Evolutionary conservation across 1,140 invertebrate genomes (phyloP).

Genomic region (Drosophila mayri): DNA sequence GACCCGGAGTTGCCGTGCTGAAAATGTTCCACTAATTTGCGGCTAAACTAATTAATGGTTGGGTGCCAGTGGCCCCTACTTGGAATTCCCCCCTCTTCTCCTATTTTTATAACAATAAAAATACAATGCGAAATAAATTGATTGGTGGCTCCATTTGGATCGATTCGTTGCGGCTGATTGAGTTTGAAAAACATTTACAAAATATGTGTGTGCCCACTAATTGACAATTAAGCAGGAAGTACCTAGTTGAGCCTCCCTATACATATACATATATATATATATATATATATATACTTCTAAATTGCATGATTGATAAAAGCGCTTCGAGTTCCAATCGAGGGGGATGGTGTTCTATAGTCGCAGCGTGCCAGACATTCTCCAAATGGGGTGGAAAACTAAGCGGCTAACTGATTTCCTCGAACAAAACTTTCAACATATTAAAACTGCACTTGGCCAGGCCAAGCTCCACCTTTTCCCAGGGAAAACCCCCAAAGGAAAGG

Average conservation of each 20-base stretch:
- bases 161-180: slow-evolving; percentile 69
- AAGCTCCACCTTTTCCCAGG: neutral
- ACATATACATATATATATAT: neutral
- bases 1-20: slow-evolving; percentile 9
- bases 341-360: neutral
- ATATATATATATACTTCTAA: slow-evolving; percentile 37
- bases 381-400: slow-evolving; percentile 52
- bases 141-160: slow-evolving; percentile 45
- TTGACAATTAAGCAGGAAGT: slow-evolving; percentile 80
- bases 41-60: slow-evolving; percentile 76
- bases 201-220: slow-evolving; percentile 73
- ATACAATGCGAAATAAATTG: slow-evolving; percentile 65
- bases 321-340: slow-evolving; percentile 25
- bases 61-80: slow-evolving; percentile 37
- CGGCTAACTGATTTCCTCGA: slow-evolving; percentile 79
- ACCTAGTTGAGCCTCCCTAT: slow-evolving; percentile 53
- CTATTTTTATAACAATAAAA: slow-evolving; percentile 21
- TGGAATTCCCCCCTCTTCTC: neutral
- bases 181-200: slow-evolving; percentile 48
- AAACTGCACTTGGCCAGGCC: slow-evolving; percentile 76
- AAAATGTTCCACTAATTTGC: slow-evolving; percentile 77
- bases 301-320: slow-evolving; percentile 80
- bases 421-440: slow-evolving; percentile 81
- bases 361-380: slow-evolving; percentile 39
- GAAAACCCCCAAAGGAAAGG: slow-evolving; percentile 32